These are phyloP conservation scores for Garrulus glandarius DNA, from an alignment of 2,797 vertebrate species.

Conservation along the genomic window DNA sequence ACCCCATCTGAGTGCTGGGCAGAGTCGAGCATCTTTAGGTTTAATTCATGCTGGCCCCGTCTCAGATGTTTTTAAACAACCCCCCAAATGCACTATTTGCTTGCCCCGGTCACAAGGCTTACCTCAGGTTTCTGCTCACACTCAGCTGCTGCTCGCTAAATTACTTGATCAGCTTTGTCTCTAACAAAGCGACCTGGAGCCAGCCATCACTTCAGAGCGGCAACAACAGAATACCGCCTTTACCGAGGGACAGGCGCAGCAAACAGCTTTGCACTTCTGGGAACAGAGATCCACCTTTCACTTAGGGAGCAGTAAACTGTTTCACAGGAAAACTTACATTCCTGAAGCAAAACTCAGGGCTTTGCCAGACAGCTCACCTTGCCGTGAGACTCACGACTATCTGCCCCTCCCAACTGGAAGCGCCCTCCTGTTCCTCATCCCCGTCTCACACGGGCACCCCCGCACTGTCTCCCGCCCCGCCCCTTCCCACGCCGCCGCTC, in stretches of 20 bases:
- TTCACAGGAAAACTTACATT: not conserved
- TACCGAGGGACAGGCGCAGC: accelerated
- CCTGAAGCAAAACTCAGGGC: not conserved
- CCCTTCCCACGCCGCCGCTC: not conserved
- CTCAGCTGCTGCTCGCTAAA: not conserved
- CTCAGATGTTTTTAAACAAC: not conserved
- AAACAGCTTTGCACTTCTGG: not conserved
- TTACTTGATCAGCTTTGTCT: not conserved
- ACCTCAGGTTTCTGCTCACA: not conserved
- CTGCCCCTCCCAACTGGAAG: not conserved
- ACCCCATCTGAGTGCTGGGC: not conserved
- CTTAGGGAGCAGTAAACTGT: no score
- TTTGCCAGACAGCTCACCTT: not conserved
- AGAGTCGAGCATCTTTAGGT: not conserved
- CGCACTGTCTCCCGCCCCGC: no score
- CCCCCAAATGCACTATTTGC: not conserved
- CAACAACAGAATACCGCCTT: not conserved
- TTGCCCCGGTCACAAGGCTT: not conserved
- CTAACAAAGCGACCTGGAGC: not conserved
- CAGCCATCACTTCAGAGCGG: not conserved
- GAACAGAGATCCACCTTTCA: not conserved
- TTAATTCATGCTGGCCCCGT: not conserved
- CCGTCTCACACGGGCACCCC: accelerated
- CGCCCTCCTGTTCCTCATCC: not conserved
- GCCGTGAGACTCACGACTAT: accelerated